Evolutionary conservation across 2,888 invertebrate genomes (phyloP), one percentile per base, ranked within the genome.

Genomic region (Arrhopalites spinosus): DNA sequence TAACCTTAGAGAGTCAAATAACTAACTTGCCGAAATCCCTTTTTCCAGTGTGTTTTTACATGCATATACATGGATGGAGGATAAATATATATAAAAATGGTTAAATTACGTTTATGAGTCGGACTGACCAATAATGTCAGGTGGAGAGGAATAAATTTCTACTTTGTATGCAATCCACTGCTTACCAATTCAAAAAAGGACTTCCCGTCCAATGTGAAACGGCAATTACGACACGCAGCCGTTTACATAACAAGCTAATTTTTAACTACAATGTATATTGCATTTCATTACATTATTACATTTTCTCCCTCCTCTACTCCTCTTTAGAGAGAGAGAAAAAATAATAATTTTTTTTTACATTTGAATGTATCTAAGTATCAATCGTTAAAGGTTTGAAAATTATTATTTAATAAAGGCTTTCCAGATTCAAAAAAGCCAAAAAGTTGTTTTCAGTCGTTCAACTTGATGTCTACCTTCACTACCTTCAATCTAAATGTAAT

Each of bases 181-280:
- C 36, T 73, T 67, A 64, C 67, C 66, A 53, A 67, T 67, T 73
- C 66, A 67, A 73, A 67, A 73, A 73, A 73, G 73, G 73, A 67
- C 67, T 73, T 73, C 73, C 73, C 73, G 73, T 73, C 67, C 66
- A 66, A 59, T 59, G 61, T 59, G 72, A 72, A 72, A 59, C 70
- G 53, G 30, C 66, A 66, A 67, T 73, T 66, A 73, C 66, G 73
- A 73, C 67, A 73, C 73, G 73, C 73, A 73, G 66, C 66, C 71
- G 73, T 67, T 73, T 73, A 73, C 73, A 67, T 73, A 73, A 67
- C 73, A 66, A 73, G 73, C 67, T 73, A 73, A 73, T 73, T 73
- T 73, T 67, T 67, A 73, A 36, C 43, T 66, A 61, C 47, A 36
- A 36, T 20, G 27, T 56, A 63, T 47, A 68, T 68, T 68, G 68